Evolutionary conservation across 2,797 vertebrate species (phyloP).

Genomic region (Falco cherrug): DNA sequence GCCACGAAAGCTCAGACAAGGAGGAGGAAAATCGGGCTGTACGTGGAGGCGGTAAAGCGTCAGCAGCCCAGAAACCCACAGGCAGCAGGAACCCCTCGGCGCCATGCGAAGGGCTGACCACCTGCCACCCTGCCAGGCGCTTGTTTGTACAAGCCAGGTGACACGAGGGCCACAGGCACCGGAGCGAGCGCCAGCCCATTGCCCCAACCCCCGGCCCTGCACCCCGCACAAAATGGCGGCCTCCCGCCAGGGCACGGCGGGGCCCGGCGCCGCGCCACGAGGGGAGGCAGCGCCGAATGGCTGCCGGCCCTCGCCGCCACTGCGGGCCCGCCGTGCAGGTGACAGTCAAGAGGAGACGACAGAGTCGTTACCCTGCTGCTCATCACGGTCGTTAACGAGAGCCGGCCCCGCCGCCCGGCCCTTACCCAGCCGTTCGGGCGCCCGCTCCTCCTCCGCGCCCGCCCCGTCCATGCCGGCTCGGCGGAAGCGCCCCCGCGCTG

Average conservation of each 20-base stretch:
- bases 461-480: not conserved
- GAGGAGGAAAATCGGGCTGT: fast-evolving
- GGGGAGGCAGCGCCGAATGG: too few species aligned
- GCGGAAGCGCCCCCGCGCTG: too few species aligned
- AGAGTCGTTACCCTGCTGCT: not conserved
- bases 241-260: fast-evolving
- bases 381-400: not conserved
- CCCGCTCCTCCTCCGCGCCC: not conserved
- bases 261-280: not conserved
- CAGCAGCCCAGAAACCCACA: not conserved
- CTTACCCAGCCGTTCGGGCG: not conserved
- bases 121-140: fast-evolving
- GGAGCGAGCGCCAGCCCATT: too few species aligned
- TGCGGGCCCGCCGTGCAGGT: fast-evolving
- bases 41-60: fast-evolving
- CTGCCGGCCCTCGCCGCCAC: not conserved
- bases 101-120: fast-evolving
- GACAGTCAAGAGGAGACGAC: fast-evolving
- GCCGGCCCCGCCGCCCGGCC: not conserved
- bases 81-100: fast-evolving
- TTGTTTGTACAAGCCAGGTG: not conserved
- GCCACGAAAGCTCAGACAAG: fast-evolving
- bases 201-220: too few species aligned
- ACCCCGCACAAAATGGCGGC: too few species aligned
- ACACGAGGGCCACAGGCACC: fast-evolving